Evolutionary conservation across 53 echinoderm and acorn worm species (phyloP).

Genomic region (Echinometra lucunter): DNA sequence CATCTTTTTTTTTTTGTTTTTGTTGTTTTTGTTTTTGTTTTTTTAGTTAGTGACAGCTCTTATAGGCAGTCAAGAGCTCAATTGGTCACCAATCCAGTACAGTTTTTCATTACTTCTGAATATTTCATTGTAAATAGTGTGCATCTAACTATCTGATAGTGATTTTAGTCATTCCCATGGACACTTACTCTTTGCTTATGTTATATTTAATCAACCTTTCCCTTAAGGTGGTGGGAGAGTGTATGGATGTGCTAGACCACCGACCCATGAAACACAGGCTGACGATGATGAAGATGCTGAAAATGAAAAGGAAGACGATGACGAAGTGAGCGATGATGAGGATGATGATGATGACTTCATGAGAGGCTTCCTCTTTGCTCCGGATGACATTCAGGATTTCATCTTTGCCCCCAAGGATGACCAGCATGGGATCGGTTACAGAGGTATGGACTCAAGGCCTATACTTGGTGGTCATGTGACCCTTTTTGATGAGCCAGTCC

Average conservation of each 20-base stretch:
- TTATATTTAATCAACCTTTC: background rate
- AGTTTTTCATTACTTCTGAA: no score
- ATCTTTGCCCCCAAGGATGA: conserved; percentile 84
- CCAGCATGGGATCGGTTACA: conserved; percentile 90
- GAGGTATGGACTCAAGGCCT: conserved; percentile 82
- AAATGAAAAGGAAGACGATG: background rate
- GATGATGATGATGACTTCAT: conserved; percentile 70
- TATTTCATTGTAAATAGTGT: no score
- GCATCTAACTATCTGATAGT: no score
- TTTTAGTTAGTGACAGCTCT: no score
- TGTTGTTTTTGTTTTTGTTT: no score
- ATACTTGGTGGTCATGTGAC: conserved; percentile 84
- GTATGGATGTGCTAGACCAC: conserved; percentile 71
- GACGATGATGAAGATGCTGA: background rate
- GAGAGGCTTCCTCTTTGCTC: conserved; percentile 88
- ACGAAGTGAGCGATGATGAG: conserved; percentile 31
- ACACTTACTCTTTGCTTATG: background rate
- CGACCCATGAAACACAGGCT: background rate
- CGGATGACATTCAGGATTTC: conserved; percentile 86
- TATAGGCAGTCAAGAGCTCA: no score
- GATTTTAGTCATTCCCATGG: background rate
- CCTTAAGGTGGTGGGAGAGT: conserved; percentile 33
- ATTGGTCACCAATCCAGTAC: no score
- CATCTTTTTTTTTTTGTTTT: no score
- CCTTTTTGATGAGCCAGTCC: conserved; percentile 74